A percentile compares a stretch with the other conserved stretches of the same genome.
Evolutionary conservation across 2,888 invertebrate genomes (phyloP).

Genomic region (Parelbella ahira): DNA sequence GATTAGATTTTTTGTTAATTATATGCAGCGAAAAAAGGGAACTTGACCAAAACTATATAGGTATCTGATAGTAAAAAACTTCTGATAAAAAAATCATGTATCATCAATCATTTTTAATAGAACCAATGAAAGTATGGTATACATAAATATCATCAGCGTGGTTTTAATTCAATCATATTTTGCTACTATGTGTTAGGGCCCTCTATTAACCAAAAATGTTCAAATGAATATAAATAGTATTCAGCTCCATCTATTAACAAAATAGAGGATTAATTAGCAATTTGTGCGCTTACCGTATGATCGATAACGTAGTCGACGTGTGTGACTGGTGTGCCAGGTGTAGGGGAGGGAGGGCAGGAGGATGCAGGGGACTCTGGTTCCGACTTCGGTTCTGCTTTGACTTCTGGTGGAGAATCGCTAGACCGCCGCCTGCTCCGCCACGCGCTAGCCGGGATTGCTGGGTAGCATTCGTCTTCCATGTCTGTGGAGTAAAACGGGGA

Average conservation of each 20-base stretch:
- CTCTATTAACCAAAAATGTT: background rate
- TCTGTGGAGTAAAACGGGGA: conserved; percentile 81
- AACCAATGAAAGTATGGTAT: too few species aligned
- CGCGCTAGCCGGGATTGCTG: conserved; percentile 86
- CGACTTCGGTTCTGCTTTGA: conserved; percentile 89
- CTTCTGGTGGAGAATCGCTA: conserved; percentile 63
- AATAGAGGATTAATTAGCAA: too few species aligned
- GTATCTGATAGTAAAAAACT: too few species aligned
- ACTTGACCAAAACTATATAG: too few species aligned
- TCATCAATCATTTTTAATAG: too few species aligned
- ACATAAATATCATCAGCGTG: too few species aligned
- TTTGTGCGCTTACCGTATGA: conserved; percentile 80
- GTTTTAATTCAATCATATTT: too few species aligned
- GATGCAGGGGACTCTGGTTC: conserved; percentile 86
- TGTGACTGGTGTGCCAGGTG: conserved; percentile 78
- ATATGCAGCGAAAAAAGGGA: too few species aligned
- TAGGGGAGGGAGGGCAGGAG: conserved; percentile 86
- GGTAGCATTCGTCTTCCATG: conserved; percentile 95
- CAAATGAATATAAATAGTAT: background rate
- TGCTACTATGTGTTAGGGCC: too few species aligned
- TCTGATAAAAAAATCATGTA: too few species aligned
- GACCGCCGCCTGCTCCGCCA: conserved; percentile 66
- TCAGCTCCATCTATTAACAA: background rate
- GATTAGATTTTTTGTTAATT: too few species aligned
- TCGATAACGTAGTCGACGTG: conserved; percentile 83